Conservation (phyloP, 37 sponge, comb jelly and placozoan genomes). For the Cliona cf. orientalis region DNA sequence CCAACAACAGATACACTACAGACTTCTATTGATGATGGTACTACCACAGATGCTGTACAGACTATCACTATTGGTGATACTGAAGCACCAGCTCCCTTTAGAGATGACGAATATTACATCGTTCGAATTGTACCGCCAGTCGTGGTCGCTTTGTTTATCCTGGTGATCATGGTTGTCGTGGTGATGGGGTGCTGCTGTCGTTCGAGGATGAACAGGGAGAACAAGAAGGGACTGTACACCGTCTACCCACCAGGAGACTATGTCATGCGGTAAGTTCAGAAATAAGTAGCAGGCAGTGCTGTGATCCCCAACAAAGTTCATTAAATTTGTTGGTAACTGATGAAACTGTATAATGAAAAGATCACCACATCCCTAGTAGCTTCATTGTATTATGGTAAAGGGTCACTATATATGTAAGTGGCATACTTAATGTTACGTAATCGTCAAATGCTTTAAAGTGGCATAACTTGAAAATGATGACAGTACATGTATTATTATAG, state of each 20-base stretch:
- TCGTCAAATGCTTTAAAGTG: no score
- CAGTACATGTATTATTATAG: no score
- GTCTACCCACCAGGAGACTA: neutral
- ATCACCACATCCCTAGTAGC: no score
- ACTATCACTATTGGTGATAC: neutral
- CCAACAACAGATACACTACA: neutral
- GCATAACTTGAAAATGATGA: no score
- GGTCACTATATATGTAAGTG: no score
- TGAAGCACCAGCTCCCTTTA: neutral
- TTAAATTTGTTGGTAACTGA: neutral
- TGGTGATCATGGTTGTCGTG: neutral
- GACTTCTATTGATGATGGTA: neutral
- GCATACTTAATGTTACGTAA: no score
- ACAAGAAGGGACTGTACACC: conserved; percentile 25
- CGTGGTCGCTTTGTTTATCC: neutral
- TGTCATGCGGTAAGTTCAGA: neutral
- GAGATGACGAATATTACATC: conserved; percentile 6
- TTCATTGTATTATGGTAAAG: no score
- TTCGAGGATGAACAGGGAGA: neutral
- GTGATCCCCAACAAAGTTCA: no score
- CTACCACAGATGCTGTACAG: neutral
- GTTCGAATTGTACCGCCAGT: conserved; percentile 26
- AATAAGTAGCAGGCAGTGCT: no score
- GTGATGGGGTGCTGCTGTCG: neutral
- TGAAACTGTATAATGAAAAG: neutral